These are phyloP conservation scores for Cyprinodon diabolis DNA, from an alignment of 2,797 vertebrate genomes.

Conservation along the genomic window DNA sequence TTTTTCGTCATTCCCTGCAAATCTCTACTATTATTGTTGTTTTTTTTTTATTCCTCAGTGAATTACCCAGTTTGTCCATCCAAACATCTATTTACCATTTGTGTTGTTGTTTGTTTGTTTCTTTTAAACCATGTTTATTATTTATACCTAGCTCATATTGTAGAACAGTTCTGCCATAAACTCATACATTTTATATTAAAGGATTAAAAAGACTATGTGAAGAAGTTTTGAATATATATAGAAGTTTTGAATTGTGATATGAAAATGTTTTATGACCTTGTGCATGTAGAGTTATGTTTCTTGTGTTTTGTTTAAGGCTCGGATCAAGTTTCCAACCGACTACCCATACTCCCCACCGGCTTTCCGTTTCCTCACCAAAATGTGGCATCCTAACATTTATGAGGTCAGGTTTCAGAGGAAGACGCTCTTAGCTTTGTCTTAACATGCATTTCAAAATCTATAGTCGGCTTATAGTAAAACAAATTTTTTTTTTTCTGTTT, in stretches of 20 bases:
- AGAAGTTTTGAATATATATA: neutral
- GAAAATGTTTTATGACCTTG: neutral
- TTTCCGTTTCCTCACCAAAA: conserved; percentile 97
- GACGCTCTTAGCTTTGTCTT: neutral
- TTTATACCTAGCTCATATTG: neutral
- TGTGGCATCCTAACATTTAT: conserved; percentile 99
- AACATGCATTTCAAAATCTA: neutral
- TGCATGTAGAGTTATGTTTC: neutral
- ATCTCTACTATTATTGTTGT: neutral
- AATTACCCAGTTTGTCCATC: neutral
- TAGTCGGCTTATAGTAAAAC: neutral
- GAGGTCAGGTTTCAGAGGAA: conserved; percentile 81
- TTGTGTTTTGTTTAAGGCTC: conserved; percentile 79
- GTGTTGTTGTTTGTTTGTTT: neutral
- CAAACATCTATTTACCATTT: neutral
- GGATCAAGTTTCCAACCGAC: conserved; percentile 95
- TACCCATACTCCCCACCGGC: conserved; percentile 97
- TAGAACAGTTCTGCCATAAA: neutral
- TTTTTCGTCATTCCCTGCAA: neutral
- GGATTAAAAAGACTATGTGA: neutral
- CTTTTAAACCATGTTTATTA: neutral
- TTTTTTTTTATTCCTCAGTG: neutral
- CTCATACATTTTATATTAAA: neutral
- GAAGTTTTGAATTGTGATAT: neutral
- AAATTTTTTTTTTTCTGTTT: conserved; percentile 24